Base-by-base conservation (phyloP, 2,888 invertebrate species). In the Oasisia sp. region DNA sequence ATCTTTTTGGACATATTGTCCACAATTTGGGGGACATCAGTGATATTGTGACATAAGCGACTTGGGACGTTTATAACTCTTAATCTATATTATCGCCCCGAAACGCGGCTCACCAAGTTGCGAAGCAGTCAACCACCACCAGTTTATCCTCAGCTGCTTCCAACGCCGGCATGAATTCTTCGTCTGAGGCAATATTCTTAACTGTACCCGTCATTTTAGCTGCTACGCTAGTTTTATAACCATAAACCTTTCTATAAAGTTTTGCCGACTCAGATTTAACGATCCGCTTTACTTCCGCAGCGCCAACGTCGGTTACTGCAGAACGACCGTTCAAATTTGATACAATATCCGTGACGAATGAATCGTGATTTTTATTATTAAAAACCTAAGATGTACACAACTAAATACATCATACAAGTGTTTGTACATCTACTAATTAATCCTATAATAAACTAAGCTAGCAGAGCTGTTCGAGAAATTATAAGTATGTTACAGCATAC, bases 61-160 rank as follows among this genome's bases (percentile, higher is more conserved):
- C 38, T 38, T 38, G 38, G 38, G 38, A 38, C 38, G 38, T 38
- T 38, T 38, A 38, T 38, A 38, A 38, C 38, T 56, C 19, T 45
- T 0, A 45, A n/a, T 9, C 90, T 90, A n/a, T 50, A 92, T 89
- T 92, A 92, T 92, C 92, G 92, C 90, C 90, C 92, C 32, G n/a
- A 27, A 92, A 56, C 32, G 50, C 32, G 8, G 93, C 97, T 97
- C 96, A 98, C 99, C 99, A 99, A 95, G 98, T 98, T 92, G 99
- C 99, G 94, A 98, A 99, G 96, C 98, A 99, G 97, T 99, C 99
- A 9, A 98, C 99, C 91, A 99, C 98, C 91, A 99, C 98, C 90
- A 99, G 97, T 96, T 98, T 98, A 7, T 98, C 97, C 19, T 98
- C 98, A 27, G 99, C 98, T 94, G 97, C 97, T n/a, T 92, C 89